Conservation (phyloP, 2,797 vertebrate genomes). For the Molossus molossus region DNA sequence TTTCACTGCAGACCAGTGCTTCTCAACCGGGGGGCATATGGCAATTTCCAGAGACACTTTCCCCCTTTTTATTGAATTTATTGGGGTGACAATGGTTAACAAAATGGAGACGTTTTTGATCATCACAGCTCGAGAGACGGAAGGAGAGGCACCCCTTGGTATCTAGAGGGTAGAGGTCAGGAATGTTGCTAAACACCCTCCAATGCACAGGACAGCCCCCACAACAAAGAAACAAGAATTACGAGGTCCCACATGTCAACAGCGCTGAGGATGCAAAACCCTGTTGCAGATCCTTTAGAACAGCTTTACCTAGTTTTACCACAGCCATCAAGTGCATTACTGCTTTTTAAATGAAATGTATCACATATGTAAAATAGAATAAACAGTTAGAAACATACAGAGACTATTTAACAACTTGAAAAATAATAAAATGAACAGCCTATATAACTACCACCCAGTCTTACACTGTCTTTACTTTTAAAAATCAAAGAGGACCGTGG, state of each 20-base stretch:
- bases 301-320: neutral
- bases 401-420: neutral
- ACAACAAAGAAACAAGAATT: neutral
- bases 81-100: too few species aligned
- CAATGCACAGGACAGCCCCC: too few species aligned
- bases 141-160: neutral
- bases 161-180: neutral
- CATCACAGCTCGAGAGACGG: neutral
- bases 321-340: neutral
- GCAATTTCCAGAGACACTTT: neutral
- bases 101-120: neutral
- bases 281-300: neutral
- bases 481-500: neutral
- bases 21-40: neutral
- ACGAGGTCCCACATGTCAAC: fast-evolving
- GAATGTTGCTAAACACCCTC: neutral
- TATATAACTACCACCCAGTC: neutral
- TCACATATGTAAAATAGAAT: neutral
- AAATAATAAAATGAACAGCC: neutral
- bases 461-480: neutral
- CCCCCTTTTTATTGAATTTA: too few species aligned
- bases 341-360: neutral
- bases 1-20: too few species aligned
- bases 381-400: neutral
- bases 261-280: fast-evolving